Base-by-base conservation (phyloP, 2,888 invertebrate genomes). In the Ennomos fuscantarius region DNA sequence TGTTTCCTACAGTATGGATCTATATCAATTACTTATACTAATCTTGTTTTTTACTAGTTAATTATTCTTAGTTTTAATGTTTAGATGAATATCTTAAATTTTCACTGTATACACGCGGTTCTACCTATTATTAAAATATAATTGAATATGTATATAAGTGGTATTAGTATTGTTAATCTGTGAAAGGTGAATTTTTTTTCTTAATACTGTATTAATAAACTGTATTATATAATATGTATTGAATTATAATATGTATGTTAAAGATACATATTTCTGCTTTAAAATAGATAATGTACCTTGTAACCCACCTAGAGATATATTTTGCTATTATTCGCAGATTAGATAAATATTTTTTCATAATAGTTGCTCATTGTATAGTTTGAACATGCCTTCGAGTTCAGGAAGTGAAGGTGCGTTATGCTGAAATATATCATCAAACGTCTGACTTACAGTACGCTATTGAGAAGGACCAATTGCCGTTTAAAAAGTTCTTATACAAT, bases 261-360 rank as follows among this genome's bases (percentile, higher is more conserved):
- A 74, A 69, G 74, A 70, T 69, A 73, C 75, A 78, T 74, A 78
- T 78, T 79, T 81, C 79, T 77, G 82, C 84, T 84, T 83, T 73
- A 74, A 74, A 72, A 62, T 59, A 59, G 48, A 51, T 62, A 63
- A 56, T 44, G 60, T 75, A 79, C 49, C 58, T 80, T 83, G 73
- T 82, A 76, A 74, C 79, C 86, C 87, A 87, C 86, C 78, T 89
- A 89, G 86, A 78, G 75, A 79, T 76, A 81, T 59, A 87, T 82
- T 82, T 84, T 86, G 84, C 82, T 79, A 85, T 82, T 77, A 80
- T 88, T 86, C 82, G 86, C 89, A 84, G 79, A 85, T 84, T 88
- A 87, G 84, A 82, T 73, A 68, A 82, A 83, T 89, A 89, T 89
- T 89, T 90, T 90, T 90, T 87, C 86, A 89, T 79, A 68, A 74